Percentiles rank a stretch among this genome's conserved stretches.
phyloP scores from a whole-genome alignment of 2,113 vertebrate species.

The Dicrurus megarhynchus region DNA sequence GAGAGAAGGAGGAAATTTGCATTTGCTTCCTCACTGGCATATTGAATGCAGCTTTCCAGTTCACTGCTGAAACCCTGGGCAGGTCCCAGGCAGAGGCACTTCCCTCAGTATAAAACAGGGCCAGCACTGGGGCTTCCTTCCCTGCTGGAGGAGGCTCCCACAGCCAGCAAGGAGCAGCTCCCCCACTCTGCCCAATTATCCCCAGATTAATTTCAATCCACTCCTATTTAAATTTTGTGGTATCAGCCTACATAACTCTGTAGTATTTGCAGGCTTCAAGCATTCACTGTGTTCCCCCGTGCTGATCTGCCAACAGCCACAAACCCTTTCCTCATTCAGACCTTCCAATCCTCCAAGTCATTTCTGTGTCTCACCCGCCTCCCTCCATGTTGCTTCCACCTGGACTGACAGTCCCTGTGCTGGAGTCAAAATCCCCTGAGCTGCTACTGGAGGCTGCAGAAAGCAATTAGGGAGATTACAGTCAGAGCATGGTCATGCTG shows the following conservation, averaged over 20 bases:
- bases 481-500: background rate
- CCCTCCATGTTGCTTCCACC: background rate
- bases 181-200: background rate
- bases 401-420: background rate
- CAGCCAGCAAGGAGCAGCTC: background rate
- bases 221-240: background rate
- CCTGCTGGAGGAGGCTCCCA: background rate
- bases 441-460: background rate
- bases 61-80: background rate
- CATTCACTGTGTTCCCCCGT: background rate
- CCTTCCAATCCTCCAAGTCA: background rate
- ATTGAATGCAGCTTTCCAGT: slow-evolving; percentile 14
- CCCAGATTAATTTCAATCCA: background rate
- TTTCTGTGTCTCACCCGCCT: background rate
- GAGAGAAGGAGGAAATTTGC: slow-evolving; percentile 44
- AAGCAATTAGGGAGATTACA: background rate
- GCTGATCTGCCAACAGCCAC: background rate
- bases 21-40: background rate
- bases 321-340: background rate
- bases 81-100: background rate
- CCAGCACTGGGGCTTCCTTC: background rate
- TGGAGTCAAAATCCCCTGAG: background rate
- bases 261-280: background rate
- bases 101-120: background rate
- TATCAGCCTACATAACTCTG: background rate